These are phyloP conservation scores for Agrochola circellaris DNA, from an alignment of 2,888 invertebrate genomes.

Conservation along the genomic window DNA sequence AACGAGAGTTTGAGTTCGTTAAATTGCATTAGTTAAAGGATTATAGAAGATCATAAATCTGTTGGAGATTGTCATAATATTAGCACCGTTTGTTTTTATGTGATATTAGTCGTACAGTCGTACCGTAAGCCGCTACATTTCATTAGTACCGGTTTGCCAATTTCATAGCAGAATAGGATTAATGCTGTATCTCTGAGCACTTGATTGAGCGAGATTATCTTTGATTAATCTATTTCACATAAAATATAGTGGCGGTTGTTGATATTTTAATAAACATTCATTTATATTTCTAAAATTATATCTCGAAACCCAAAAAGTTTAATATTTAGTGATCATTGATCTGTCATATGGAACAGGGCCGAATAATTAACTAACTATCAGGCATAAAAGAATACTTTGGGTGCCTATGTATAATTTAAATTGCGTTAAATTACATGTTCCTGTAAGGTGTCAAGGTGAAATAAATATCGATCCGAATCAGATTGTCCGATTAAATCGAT, in stretches of 20 bases:
- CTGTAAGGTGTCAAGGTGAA: not conserved
- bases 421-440: not conserved
- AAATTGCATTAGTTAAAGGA: conserved; percentile 48
- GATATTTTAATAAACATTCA: conserved; percentile 16
- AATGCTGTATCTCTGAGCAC: conserved; percentile 12
- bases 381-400: not conserved
- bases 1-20: conserved; percentile 35
- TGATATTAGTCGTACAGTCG: conserved; percentile 11
- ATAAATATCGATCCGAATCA: not conserved
- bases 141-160: conserved; percentile 45
- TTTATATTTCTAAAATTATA: conserved; percentile 14
- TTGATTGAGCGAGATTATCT: conserved; percentile 35
- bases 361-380: not conserved
- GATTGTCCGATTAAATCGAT: conserved; percentile 8
- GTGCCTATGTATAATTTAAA: not conserved
- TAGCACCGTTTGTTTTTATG: conserved; percentile 51
- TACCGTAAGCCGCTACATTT: not conserved
- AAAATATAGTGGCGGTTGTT: conserved; percentile 12
- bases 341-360: too few species aligned
- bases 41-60: conserved; percentile 57
- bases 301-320: not conserved
- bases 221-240: conserved; percentile 33
- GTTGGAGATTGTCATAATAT: conserved; percentile 61
- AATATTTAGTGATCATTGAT: not conserved
- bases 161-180: conserved; percentile 24